Evolutionary conservation across 2,113 vertebrate genomes (phyloP).

Genomic region (Stercorarius parasiticus): DNA sequence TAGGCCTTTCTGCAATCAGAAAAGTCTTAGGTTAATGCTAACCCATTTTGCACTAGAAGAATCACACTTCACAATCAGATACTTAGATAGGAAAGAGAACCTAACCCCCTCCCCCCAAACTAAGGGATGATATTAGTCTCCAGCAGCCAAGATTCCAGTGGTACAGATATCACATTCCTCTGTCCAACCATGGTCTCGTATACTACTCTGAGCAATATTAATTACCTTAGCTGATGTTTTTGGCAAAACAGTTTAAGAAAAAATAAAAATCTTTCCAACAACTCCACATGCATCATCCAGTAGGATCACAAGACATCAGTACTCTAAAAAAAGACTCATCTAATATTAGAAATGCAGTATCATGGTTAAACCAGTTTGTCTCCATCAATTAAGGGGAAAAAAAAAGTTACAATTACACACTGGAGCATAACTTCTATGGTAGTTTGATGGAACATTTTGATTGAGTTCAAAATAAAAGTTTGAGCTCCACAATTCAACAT

Average conservation of each 20-base stretch:
- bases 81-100: not conserved
- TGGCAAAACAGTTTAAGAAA: not conserved
- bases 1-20: not conserved
- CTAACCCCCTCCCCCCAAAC: not conserved
- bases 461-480: not conserved
- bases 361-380: not conserved
- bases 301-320: not conserved
- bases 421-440: not conserved
- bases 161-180: not conserved
- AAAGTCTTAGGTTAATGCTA: not conserved
- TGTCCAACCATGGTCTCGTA: accelerated
- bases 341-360: slow-evolving; percentile 27
- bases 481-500: not conserved
- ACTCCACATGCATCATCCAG: not conserved
- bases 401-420: not conserved
- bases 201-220: not conserved
- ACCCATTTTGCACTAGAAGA: not conserved
- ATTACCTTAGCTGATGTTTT: not conserved
- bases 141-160: not conserved
- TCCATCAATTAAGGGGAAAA: not conserved
- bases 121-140: not conserved
- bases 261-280: not conserved
- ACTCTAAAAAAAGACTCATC: not conserved
- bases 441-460: not conserved
- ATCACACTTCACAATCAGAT: not conserved